phyloP scores from a whole-genome alignment of 1,140 invertebrate genomes.

The Trigoniulus corallinus region DNA sequence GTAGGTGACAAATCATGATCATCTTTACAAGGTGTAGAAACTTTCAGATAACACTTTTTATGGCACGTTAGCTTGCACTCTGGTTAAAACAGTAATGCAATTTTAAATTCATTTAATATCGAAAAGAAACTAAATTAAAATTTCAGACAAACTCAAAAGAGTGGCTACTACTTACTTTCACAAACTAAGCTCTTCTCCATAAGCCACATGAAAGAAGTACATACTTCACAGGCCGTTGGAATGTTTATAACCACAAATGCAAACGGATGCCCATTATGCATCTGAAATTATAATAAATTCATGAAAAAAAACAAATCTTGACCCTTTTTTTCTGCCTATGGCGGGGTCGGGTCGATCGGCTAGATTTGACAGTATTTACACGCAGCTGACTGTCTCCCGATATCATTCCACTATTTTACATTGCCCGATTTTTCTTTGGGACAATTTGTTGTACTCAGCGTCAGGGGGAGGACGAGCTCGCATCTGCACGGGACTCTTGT shows the following conservation, averaged over 20 bases:
- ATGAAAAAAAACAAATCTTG: neutral
- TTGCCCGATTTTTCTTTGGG: too few relatives aligned
- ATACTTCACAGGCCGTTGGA: conserved; percentile 88
- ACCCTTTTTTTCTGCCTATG: neutral
- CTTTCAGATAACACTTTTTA: conserved; percentile 75
- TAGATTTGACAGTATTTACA: too few relatives aligned
- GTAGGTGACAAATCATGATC: conserved; percentile 15
- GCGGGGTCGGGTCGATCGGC: too few relatives aligned
- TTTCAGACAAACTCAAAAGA: too few relatives aligned
- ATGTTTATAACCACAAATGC: conserved; percentile 83
- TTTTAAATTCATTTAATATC: too few relatives aligned
- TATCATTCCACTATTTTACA: too few relatives aligned
- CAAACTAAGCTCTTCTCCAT: conserved; percentile 76
- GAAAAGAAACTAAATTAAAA: conserved; percentile 1
- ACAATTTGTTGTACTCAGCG: too few relatives aligned
- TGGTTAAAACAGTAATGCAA: too few relatives aligned
- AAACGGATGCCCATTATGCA: conserved; percentile 58
- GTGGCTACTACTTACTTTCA: conserved; percentile 44
- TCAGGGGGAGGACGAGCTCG: too few relatives aligned
- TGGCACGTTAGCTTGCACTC: conserved; percentile 87
- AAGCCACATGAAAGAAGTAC: conserved; percentile 86
- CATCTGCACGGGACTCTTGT: too few relatives aligned
- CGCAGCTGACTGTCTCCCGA: too few relatives aligned
- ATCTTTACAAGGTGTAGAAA: conserved; percentile 31
- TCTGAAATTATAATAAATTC: conserved; percentile 14